Evolutionary conservation across 2,888 invertebrate genomes (phyloP), one percentile per base, ranked within the genome.

Genomic region (Tolmerus cingulatus): DNA sequence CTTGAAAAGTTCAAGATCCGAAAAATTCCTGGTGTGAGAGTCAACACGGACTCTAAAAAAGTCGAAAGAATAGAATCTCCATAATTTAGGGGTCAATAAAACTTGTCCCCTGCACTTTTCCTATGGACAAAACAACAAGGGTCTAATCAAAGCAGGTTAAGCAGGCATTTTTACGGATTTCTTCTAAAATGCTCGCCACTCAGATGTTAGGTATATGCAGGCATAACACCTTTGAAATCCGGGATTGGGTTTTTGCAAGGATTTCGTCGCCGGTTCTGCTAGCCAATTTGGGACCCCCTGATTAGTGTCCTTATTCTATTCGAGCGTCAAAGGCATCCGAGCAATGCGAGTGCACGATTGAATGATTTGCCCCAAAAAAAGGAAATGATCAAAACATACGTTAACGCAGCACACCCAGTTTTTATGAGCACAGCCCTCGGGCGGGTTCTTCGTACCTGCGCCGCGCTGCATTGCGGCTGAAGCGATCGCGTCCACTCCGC

Each of bases 401-500:
- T 66, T 57, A 82, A 66, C 57, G 57, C 82, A 37, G 82, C 57
- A 19, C 37, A 66, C 82, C 82, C 82, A 66, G 82, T 82, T 82
- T 82, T 82, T 82, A 66, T 82, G 19, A 9, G 34, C 34, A 5
- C 40, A 66, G 19, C 82, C 66, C 37, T n/a, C 19, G 12, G 19
- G 82, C 57, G n/a, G 23, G 34, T 57, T 57, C 82, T 66, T 66
- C 66, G 19, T 66, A 66, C 66, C 66, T 66, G 66, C 66, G 66
- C n/a, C 16, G 19, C 55, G 1, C 19, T 55, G 19, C 51, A n/a
- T 16, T 51, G 66, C 66, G 66, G 66, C 66, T 66, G 27, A 1
- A 27, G 57, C 81, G 57, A 57, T 57, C 55, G 88, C 87, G 88
- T 89, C 87, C 88, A 89, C 87, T 88, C 88, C 88, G 43, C 43